A percentile compares a stretch with the other conserved stretches of the same genome.
Conservation (phyloP, 2,113 vertebrate genomes). For the Vimba vimba region DNA sequence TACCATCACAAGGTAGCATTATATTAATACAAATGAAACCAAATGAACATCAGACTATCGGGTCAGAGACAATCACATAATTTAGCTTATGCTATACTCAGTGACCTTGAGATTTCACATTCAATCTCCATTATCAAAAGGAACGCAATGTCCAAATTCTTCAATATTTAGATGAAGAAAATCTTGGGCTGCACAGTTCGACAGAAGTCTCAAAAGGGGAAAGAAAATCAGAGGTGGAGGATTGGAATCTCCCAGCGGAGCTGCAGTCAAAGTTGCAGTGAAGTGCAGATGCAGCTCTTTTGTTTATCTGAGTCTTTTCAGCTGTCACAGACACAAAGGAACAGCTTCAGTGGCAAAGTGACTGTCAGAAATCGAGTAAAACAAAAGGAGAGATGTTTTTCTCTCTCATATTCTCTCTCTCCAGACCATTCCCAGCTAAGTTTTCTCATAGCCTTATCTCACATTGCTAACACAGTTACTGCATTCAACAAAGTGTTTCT, state of each 20-base stretch:
- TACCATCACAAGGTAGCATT: not conserved
- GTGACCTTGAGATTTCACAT: not conserved
- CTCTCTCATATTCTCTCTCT: constrained; percentile 7
- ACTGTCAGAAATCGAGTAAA: constrained; percentile 42
- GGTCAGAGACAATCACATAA: not conserved
- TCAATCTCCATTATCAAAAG: not conserved
- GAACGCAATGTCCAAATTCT: not conserved
- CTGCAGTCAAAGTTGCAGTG: constrained; percentile 28
- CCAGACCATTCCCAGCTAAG: constrained; percentile 12
- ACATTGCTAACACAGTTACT: constrained; percentile 22
- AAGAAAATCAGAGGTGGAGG: constrained; percentile 15
- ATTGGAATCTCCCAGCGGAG: constrained; percentile 34
- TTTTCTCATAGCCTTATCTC: constrained; percentile 17
- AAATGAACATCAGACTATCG: not conserved
- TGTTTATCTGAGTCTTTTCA: constrained; percentile 43
- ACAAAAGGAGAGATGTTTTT: constrained; percentile 34
- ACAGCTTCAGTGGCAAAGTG: constrained; percentile 28
- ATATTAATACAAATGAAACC: not conserved
- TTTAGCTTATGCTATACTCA: not conserved
- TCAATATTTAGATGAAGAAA: not conserved
- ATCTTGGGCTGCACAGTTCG: not conserved
- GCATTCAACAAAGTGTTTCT: constrained; percentile 10
- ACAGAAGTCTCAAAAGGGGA: not conserved
- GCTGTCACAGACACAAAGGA: constrained; percentile 34
- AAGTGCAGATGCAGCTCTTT: constrained; percentile 44